These are phyloP conservation scores for Aleiodes leptofemur DNA, from an alignment of 2,888 invertebrate species.

Conservation along the genomic window DNA sequence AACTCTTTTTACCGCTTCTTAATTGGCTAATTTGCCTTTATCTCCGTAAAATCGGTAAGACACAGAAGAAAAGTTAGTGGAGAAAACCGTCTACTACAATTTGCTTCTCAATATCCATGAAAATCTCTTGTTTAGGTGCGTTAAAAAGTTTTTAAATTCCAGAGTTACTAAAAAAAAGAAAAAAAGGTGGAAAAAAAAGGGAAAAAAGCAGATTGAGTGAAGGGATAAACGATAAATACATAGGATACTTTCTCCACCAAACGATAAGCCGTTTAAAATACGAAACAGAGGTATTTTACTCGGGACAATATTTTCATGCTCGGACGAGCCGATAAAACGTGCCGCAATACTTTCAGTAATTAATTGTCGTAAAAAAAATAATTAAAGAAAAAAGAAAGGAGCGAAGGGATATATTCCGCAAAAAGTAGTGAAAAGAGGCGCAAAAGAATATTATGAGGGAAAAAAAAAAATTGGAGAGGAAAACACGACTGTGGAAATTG, in stretches of 20 bases:
- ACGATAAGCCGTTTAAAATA: slow-evolving; percentile 63
- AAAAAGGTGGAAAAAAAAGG: not conserved
- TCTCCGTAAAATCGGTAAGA: too few species aligned
- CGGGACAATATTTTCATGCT: slow-evolving; percentile 66
- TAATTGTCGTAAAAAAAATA: slow-evolving; percentile 60
- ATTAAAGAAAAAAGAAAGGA: not conserved
- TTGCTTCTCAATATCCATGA: too few species aligned
- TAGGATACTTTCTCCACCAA: slow-evolving; percentile 52
- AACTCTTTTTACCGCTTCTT: too few species aligned
- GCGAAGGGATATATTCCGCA: not conserved
- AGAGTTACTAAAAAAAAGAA: not conserved
- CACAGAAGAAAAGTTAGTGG: too few species aligned
- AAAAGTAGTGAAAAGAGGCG: not conserved
- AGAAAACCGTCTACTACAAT: too few species aligned
- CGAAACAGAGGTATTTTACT: slow-evolving; percentile 48
- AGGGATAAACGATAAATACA: slow-evolving; percentile 17
- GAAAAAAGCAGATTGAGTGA: too few species aligned
- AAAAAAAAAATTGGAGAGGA: slow-evolving; percentile 21
- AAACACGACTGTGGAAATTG: slow-evolving; percentile 46
- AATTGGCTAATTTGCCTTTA: too few species aligned
- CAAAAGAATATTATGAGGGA: slow-evolving; percentile 28
- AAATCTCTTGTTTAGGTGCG: not conserved
- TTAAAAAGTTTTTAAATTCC: slow-evolving; percentile 1
- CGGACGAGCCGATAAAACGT: slow-evolving; percentile 66
- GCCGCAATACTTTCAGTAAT: slow-evolving; percentile 67